Percentiles rank a stretch among this genome's conserved stretches.
phyloP scores from a whole-genome alignment of 2,113 vertebrate species.

The Mus pahari region DNA sequence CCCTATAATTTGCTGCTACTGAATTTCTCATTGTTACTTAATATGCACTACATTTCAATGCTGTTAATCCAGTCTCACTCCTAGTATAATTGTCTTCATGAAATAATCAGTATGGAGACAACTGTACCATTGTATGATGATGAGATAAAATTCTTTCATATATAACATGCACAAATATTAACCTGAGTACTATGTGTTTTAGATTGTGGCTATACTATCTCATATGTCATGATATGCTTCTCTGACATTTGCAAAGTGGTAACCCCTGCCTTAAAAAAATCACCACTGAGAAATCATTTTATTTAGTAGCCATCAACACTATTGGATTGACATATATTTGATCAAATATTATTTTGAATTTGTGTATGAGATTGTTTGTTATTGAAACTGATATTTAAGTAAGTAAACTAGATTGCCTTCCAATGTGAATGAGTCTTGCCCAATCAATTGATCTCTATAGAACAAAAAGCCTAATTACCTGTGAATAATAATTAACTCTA shows the following conservation, averaged over 20 bases:
- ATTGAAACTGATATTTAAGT: neutral
- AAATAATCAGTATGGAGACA: neutral
- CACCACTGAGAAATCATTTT: neutral
- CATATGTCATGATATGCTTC: neutral
- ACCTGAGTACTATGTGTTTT: neutral
- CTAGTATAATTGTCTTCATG: neutral
- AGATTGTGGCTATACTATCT: neutral
- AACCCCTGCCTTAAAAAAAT: neutral
- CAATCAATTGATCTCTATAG: neutral
- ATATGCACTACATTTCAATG: neutral
- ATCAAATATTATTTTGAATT: neutral
- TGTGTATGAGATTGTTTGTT: neutral
- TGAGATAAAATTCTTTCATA: neutral
- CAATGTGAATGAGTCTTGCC: neutral
- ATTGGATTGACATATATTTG: neutral
- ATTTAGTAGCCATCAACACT: too few species aligned
- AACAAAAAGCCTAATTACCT: neutral
- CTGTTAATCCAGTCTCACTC: neutral
- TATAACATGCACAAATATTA: neutral
- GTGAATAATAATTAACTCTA: neutral
- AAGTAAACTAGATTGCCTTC: neutral
- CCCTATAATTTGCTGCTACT: neutral
- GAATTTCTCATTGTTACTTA: neutral
- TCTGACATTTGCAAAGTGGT: neutral
- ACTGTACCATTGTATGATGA: neutral